phyloP scores from a whole-genome alignment of 2,888 invertebrate species.

The Brachyptera risi region DNA sequence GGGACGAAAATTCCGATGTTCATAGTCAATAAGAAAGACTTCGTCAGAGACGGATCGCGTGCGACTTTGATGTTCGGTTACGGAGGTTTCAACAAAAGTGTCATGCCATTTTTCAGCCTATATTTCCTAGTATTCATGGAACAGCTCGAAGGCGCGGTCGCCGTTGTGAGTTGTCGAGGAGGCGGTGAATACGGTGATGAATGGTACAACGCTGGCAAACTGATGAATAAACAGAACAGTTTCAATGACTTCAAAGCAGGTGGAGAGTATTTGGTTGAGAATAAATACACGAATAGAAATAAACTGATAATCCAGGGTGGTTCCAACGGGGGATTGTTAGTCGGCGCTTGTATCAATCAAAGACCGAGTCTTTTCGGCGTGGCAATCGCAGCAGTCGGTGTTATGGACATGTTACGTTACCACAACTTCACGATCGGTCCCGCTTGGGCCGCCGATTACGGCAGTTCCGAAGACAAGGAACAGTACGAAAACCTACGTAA shows the following conservation, averaged over 20 bases:
- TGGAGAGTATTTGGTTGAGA: slow-evolving; percentile 48
- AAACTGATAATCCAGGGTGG: slow-evolving; percentile 52
- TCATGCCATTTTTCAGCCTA: slow-evolving; percentile 51
- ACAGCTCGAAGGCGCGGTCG: slow-evolving; percentile 50
- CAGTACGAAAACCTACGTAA: slow-evolving; percentile 48
- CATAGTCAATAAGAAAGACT: slow-evolving; percentile 74
- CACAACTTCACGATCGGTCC: slow-evolving; percentile 57
- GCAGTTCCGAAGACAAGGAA: slow-evolving; percentile 49
- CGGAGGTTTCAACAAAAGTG: slow-evolving; percentile 54
- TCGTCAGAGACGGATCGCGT: slow-evolving; percentile 41
- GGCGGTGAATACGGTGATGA: slow-evolving; percentile 56
- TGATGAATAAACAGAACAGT: slow-evolving; percentile 52
- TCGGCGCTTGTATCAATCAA: slow-evolving; percentile 53
- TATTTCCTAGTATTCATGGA: slow-evolving; percentile 49
- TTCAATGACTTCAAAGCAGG: slow-evolving; percentile 55
- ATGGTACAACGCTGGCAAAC: slow-evolving; percentile 53
- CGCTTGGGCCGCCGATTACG: slow-evolving; percentile 55
- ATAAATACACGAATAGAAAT: slow-evolving; percentile 46
- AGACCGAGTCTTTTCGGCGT: slow-evolving; percentile 53
- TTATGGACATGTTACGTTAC: slow-evolving; percentile 56
- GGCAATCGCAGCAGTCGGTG: slow-evolving; percentile 52
- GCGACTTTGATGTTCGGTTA: slow-evolving; percentile 54
- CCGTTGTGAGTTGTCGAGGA: slow-evolving; percentile 54
- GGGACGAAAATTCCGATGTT: slow-evolving; percentile 96
- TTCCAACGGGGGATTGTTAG: slow-evolving; percentile 55